Conservation (phyloP, 92 coral and sea anemone genomes). For the Parazoanthus atlanticus region DNA sequence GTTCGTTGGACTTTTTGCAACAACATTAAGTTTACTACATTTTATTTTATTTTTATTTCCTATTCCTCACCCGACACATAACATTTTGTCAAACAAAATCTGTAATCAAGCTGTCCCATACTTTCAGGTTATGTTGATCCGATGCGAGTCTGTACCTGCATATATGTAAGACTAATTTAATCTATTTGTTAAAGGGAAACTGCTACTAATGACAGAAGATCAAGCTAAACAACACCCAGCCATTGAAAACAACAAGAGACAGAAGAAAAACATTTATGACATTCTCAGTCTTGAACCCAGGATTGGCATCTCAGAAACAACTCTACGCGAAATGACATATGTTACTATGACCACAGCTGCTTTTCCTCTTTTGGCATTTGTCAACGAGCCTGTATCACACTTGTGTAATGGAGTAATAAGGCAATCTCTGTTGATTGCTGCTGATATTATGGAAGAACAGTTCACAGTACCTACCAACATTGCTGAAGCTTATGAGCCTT, state of each 20-base stretch:
- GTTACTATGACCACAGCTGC: constrained; percentile 29
- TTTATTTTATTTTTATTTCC: too few species aligned
- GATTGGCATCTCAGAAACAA: constrained; percentile 25
- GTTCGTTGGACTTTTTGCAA: too few species aligned
- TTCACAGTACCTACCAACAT: too few species aligned
- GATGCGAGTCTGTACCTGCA: background rate
- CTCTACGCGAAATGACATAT: constrained; percentile 47
- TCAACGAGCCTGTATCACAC: constrained; percentile 12
- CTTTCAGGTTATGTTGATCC: background rate
- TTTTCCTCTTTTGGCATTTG: constrained; percentile 47
- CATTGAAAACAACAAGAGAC: background rate
- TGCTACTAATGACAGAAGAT: constrained; percentile 37
- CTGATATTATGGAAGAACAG: background rate
- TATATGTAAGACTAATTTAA: background rate
- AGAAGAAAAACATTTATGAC: constrained; percentile 12
- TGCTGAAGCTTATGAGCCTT: background rate
- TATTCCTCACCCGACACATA: too few species aligned
- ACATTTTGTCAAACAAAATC: too few species aligned
- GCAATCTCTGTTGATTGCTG: constrained; percentile 24
- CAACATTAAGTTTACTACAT: too few species aligned
- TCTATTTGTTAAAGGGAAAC: constrained; percentile 29
- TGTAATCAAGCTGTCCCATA: too few species aligned
- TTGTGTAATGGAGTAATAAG: constrained; percentile 16
- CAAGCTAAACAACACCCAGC: too few species aligned
- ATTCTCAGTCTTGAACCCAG: constrained; percentile 14